phyloP scores from a whole-genome alignment of 2,113 vertebrate species.

The Heterochromis multidens region DNA sequence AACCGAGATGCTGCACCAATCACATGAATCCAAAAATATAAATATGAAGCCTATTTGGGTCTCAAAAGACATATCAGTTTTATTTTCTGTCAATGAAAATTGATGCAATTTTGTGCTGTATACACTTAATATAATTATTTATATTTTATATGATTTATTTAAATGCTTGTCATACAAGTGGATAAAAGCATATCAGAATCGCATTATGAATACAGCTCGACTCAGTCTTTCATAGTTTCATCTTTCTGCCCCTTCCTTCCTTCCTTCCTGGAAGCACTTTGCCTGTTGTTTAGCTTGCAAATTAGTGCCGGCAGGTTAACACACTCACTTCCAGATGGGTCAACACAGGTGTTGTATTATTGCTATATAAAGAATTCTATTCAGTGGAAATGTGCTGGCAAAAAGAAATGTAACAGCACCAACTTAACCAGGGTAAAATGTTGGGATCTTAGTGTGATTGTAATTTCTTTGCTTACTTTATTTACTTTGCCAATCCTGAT shows the following conservation, averaged over 20 bases:
- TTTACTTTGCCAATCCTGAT: not conserved
- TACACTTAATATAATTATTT: not conserved
- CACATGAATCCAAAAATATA: not conserved
- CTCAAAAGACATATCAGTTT: not conserved
- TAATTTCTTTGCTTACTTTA: not conserved
- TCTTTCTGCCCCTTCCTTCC: not conserved
- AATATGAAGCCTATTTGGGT: not conserved
- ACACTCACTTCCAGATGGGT: not conserved
- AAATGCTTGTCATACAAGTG: not conserved
- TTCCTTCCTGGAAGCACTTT: not conserved
- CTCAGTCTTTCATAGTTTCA: not conserved
- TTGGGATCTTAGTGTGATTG: not conserved
- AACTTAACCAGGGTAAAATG: not conserved
- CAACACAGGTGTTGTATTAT: not conserved
- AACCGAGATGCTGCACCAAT: too few relatives aligned
- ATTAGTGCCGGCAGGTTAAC: not conserved
- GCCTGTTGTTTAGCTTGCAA: conserved; percentile 23
- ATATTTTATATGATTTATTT: too few relatives aligned
- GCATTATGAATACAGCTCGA: not conserved
- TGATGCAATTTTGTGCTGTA: not conserved
- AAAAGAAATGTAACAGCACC: not conserved
- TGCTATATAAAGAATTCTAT: not conserved
- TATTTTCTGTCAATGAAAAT: rapidly evolving
- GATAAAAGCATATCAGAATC: not conserved
- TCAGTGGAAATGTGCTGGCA: not conserved